Percentiles rank a stretch among this genome's conserved stretches.
Evolutionary conservation across 2,113 vertebrate species (phyloP).

Genomic region (Catharus bicknelli): DNA sequence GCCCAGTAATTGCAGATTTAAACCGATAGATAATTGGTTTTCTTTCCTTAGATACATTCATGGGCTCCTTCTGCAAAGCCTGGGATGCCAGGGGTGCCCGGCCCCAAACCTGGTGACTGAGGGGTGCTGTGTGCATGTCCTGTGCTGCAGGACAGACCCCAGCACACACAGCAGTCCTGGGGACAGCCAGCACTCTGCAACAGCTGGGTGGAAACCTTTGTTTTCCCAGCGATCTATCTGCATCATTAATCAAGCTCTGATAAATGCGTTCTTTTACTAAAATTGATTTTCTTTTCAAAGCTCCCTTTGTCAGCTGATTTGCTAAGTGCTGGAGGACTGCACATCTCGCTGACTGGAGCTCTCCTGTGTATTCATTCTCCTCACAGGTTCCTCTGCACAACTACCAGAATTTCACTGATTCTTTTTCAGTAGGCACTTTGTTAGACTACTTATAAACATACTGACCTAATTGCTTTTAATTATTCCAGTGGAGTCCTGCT

Average conservation of each 20-base stretch:
- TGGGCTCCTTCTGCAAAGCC: accelerated
- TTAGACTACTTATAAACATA: constrained; percentile 62
- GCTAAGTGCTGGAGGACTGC: constrained; percentile 60
- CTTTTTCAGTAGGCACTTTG: constrained; percentile 65
- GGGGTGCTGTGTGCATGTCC: accelerated
- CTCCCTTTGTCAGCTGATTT: constrained; percentile 70
- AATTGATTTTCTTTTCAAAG: constrained; percentile 73
- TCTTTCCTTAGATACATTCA: background rate
- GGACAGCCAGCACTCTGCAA: background rate
- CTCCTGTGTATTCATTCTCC: constrained; percentile 14
- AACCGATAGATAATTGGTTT: background rate
- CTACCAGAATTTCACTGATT: constrained; percentile 62
- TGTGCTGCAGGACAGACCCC: background rate
- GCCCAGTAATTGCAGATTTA: background rate
- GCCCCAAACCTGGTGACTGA: accelerated
- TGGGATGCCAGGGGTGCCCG: background rate
- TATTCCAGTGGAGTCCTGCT: constrained; percentile 50
- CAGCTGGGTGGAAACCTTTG: constrained; percentile 16
- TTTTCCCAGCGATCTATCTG: constrained; percentile 23
- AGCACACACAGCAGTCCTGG: constrained; percentile 48
- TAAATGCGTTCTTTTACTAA: constrained; percentile 59
- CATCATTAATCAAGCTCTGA: constrained; percentile 61
- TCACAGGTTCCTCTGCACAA: constrained; percentile 35
- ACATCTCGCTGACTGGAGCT: constrained; percentile 47
- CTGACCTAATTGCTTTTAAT: constrained; percentile 69